Evolutionary conservation across 2,113 vertebrate genomes (phyloP).

Genomic region (Mesitornis unicolor): DNA sequence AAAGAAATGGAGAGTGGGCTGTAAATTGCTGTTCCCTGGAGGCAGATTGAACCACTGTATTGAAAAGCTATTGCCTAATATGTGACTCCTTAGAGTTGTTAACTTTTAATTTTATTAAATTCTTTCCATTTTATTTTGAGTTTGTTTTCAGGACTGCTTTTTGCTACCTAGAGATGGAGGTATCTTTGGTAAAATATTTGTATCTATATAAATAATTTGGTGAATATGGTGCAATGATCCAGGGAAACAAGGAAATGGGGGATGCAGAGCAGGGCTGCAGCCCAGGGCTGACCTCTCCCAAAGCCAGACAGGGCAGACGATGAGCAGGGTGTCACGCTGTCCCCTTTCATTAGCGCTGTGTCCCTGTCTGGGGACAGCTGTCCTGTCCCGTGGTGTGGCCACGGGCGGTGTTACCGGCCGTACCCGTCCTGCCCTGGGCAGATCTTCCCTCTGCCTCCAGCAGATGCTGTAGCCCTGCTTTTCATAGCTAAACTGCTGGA

Average conservation of each 20-base stretch:
- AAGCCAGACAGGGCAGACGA: background rate
- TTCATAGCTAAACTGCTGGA: fast-evolving
- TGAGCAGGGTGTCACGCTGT: background rate
- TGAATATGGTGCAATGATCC: background rate
- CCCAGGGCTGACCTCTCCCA: fast-evolving
- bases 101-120: background rate
- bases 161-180: background rate
- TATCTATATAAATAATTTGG: background rate
- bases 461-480: background rate
- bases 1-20: background rate
- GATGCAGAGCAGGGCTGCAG: background rate
- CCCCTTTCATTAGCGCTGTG: background rate
- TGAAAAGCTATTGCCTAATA: background rate
- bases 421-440: background rate
- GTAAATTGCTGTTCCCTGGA: background rate
- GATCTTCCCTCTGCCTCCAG: background rate
- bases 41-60: background rate
- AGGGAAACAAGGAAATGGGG: background rate
- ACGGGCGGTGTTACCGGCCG: fast-evolving
- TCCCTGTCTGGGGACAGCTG: background rate
- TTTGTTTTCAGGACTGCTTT: background rate
- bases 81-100: background rate
- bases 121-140: no score
- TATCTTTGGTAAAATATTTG: background rate
- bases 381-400: background rate